These are phyloP conservation scores for Characodon lateralis DNA, from an alignment of 2,797 vertebrate genomes.

Conservation along the genomic window DNA sequence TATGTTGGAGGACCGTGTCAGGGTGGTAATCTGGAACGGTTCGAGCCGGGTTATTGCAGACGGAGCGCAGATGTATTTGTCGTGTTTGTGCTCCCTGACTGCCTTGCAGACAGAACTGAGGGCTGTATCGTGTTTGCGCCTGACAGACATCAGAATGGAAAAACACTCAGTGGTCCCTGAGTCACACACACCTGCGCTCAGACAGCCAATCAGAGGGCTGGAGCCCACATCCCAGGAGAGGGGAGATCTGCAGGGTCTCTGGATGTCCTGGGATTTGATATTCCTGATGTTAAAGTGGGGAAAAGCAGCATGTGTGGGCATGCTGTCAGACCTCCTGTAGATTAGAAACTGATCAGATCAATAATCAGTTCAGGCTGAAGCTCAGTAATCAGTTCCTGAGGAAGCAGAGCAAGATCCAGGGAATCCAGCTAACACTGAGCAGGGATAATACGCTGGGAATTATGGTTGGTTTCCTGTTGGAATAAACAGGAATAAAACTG, in stretches of 20 bases:
- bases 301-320: too few relatives aligned
- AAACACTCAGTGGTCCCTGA: neutral
- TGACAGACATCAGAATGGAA: neutral
- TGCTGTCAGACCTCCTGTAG: too few relatives aligned
- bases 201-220: slow-evolving; percentile 7
- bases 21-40: neutral
- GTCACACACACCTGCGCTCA: slow-evolving; percentile 3
- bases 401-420: neutral
- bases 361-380: neutral
- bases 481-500: neutral
- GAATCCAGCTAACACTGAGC: neutral
- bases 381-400: neutral
- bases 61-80: neutral
- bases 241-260: too few relatives aligned
- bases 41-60: neutral
- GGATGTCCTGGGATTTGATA: neutral
- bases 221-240: too few relatives aligned
- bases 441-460: neutral
- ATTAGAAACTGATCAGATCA: too few relatives aligned
- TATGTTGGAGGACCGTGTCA: neutral
- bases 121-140: neutral
- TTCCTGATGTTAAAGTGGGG: neutral
- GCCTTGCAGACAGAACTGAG: slow-evolving; percentile 32
- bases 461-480: neutral
- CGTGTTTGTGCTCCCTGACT: slow-evolving; percentile 6